Base-by-base conservation (phyloP, 2,113 vertebrate species). In the Psephotus haematonotus region DNA sequence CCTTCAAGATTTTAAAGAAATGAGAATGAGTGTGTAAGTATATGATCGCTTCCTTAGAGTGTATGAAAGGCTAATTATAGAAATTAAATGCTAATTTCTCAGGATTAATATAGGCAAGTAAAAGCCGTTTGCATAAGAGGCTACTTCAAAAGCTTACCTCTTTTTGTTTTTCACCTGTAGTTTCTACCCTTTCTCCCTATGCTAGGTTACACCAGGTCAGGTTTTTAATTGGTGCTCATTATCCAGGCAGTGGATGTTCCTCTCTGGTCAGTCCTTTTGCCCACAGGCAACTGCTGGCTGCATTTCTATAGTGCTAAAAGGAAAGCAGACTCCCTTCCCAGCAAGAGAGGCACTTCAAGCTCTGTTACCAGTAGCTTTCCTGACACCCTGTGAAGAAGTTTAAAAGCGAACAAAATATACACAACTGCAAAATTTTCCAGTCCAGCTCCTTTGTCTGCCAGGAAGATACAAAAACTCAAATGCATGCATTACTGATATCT, bases 41-140 rank as follows among this genome's bases (percentile, higher is more conserved):
- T 91, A 25, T 0, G 7, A 77, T 96, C 0, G 1, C 83, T 90
- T 86, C 90, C 93, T 94, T 29, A 16, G 65, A 90, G 76, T 82
- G 52, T 69, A 24, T 86, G 93, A 95, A 95, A 79, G 62, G 86
- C 92, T 96, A 96, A 97, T 95, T 94, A 88, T 88, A 94, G 95
- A 96, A 94, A 97, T 94, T 92, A 94, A 96, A 96, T 95, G 96
- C 77, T 94, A 93, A 96, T 95, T 94, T 93, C 41, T 60, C 35
- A 44, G 82, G 65, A 95, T 91, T 95, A 86, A 90, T 92, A 92
- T 44, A 81, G 52, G 41, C 64, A 93, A 86, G 71, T 67, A 67
- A 81, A 94, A 90, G 60, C 72, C 18, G n/a, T 96, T 94, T 84
- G 69, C 77, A 9, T 68, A 72, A 88, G 37, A 75, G 86, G 80